These are phyloP conservation scores for Caenorhabditis sinica DNA, from an alignment of 2,888 invertebrate genomes.

Conservation along the genomic window DNA sequence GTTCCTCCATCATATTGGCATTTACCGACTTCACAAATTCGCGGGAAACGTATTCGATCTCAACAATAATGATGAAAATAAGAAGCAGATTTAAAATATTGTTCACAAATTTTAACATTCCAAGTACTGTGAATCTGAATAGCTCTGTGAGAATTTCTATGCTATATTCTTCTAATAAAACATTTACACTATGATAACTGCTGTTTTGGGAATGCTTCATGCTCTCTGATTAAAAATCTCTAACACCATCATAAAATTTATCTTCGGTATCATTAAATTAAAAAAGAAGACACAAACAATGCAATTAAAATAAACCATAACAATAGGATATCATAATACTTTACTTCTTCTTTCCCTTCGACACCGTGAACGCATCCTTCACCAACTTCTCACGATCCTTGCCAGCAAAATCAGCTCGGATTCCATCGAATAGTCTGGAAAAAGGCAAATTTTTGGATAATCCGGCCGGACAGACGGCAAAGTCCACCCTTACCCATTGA, in stretches of 20 bases:
- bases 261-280: too few species aligned
- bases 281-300: background rate
- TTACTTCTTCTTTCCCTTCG: slow-evolving; percentile 71
- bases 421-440: slow-evolving; percentile 71
- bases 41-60: slow-evolving; percentile 70
- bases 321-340: background rate
- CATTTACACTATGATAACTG: too few species aligned
- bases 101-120: too few species aligned
- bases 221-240: too few species aligned
- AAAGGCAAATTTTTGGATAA: background rate
- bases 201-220: too few species aligned
- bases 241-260: too few species aligned
- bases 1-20: slow-evolving; percentile 74
- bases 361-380: slow-evolving; percentile 71
- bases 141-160: too few species aligned
- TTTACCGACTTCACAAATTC: slow-evolving; percentile 65
- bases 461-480: too few species aligned
- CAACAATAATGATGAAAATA: slow-evolving; percentile 69
- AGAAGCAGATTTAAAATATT: slow-evolving; percentile 16
- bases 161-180: too few species aligned
- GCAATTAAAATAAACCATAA: background rate
- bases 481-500: slow-evolving; percentile 87
- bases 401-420: slow-evolving; percentile 68
- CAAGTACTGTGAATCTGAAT: too few species aligned
- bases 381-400: slow-evolving; percentile 68